phyloP scores from a whole-genome alignment of 2,888 invertebrate genomes.

The Gibbula magus region DNA sequence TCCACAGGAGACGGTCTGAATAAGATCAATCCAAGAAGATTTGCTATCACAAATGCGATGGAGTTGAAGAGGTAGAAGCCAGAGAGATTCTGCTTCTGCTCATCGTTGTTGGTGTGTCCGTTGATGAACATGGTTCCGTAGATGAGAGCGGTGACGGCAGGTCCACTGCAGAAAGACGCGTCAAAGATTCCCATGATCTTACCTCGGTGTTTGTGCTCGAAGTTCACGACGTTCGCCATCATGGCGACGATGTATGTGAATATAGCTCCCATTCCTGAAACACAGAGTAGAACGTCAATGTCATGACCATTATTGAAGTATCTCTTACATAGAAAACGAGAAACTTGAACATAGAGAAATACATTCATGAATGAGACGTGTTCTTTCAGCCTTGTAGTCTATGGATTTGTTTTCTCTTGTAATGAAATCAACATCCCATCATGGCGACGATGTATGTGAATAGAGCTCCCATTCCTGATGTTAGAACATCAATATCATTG shows the following conservation, averaged over 20 bases:
- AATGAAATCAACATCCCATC: too few species aligned
- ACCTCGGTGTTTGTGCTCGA: conserved; percentile 31
- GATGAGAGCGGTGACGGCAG: conserved; percentile 31
- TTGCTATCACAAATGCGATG: conserved; percentile 25
- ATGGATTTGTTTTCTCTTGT: too few species aligned
- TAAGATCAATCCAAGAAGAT: conserved; percentile 28
- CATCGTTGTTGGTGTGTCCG: conserved; percentile 4
- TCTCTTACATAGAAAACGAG: too few species aligned
- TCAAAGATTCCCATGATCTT: conserved; percentile 34
- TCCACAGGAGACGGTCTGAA: not conserved
- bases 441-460: conserved; percentile 36
- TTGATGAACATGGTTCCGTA: conserved; percentile 28
- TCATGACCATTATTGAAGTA: not conserved
- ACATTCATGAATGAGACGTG: too few species aligned
- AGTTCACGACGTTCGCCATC: conserved; percentile 32
- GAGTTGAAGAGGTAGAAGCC: conserved; percentile 32
- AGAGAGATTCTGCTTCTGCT: conserved; percentile 26
- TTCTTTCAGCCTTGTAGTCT: too few species aligned
- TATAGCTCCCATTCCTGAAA: conserved; percentile 32
- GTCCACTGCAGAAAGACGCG: conserved; percentile 33
- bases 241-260: conserved; percentile 36
- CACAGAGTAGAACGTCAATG: not conserved
- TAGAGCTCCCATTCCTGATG: conserved; percentile 31
- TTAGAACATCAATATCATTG: not conserved
- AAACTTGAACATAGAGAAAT: too few species aligned